phyloP scores from a whole-genome alignment of 2,113 vertebrate genomes.

The Macrotis lagotis region DNA sequence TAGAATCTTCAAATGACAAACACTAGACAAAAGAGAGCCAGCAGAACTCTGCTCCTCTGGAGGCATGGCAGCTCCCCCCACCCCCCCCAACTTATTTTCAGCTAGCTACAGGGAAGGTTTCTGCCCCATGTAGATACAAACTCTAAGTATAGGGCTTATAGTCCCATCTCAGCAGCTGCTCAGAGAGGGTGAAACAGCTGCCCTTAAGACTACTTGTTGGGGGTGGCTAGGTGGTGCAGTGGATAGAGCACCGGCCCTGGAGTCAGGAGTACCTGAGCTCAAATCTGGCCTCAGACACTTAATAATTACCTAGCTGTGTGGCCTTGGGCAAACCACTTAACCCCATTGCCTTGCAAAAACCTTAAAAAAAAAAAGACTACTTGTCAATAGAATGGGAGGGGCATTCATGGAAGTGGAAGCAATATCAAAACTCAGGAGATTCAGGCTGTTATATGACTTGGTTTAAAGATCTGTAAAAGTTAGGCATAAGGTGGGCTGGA shows the following conservation, averaged over 20 bases:
- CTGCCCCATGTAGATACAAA: not conserved
- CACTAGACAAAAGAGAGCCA: not conserved
- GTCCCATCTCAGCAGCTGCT: not conserved
- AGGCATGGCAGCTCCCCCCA: no score
- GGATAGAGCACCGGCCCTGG: no score
- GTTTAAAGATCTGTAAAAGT: not conserved
- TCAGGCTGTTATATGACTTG: no score
- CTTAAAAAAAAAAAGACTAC: no score
- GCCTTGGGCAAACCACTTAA: no score
- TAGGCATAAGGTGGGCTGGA: not conserved
- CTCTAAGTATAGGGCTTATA: not conserved
- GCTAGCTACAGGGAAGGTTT: not conserved
- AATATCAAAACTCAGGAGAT: not conserved
- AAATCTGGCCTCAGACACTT: no score
- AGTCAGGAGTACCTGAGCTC: no score
- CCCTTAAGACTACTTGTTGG: not conserved
- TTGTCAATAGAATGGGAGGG: not conserved
- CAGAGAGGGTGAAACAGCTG: not conserved
- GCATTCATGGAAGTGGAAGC: not conserved
- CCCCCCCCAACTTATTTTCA: no score
- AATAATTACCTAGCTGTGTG: no score
- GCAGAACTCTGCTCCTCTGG: not conserved
- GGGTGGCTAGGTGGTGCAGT: no score
- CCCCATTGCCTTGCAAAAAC: no score
- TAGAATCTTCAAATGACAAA: rapidly evolving